A percentile compares a stretch with the other conserved stretches of the same genome.
phyloP scores from a whole-genome alignment of 2,888 invertebrate species.

The Tenthredo scrophulariae region DNA sequence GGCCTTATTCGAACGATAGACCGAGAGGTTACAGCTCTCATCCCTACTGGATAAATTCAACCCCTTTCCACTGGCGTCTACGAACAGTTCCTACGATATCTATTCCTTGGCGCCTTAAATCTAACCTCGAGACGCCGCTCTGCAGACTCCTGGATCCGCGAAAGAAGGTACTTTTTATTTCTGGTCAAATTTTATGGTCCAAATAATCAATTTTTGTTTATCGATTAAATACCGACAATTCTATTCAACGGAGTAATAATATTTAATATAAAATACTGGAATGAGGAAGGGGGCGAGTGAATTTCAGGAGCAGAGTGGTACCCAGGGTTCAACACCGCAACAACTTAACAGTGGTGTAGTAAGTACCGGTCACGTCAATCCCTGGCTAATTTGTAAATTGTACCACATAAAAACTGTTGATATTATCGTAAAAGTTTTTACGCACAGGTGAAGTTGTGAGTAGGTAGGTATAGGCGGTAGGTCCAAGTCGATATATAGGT shows the following conservation, averaged over 20 bases:
- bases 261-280: not conserved
- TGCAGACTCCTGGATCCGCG: not conserved
- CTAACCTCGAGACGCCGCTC: not conserved
- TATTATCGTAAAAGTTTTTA: conserved; percentile 47
- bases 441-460: conserved; percentile 4
- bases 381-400: conserved; percentile 51
- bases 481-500: not conserved
- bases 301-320: not conserved
- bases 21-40: not conserved
- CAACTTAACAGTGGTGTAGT: conserved; percentile 45
- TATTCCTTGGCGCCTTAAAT: not conserved
- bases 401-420: conserved; percentile 47
- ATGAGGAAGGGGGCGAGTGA: not conserved
- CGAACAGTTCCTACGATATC: not conserved
- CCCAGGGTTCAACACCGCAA: conserved; percentile 18
- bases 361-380: conserved; percentile 54
- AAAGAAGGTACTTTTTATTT: not conserved
- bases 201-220: not conserved
- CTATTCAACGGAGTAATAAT: not conserved
- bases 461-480: not conserved
- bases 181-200: not conserved
- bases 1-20: not conserved
- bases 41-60: conserved; percentile 10
- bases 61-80: conserved; percentile 15
- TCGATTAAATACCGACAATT: not conserved